Conservation (phyloP, 2,797 vertebrate species). For the Tauraco hartlaubi region DNA sequence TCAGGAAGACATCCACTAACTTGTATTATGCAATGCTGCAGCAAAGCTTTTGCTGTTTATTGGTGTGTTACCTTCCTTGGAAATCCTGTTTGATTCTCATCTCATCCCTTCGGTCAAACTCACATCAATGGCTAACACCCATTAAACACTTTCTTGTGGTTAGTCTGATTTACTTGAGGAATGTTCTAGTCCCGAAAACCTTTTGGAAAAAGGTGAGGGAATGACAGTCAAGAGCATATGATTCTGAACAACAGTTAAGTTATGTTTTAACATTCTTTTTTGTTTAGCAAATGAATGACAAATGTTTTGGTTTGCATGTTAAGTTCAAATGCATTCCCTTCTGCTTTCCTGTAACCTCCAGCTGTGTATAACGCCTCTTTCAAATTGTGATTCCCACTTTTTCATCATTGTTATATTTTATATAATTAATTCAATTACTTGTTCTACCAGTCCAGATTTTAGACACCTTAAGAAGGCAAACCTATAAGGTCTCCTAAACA, state of each 20-base stretch:
- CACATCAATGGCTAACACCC: neutral
- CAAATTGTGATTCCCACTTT: neutral
- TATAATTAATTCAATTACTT: neutral
- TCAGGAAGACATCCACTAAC: neutral
- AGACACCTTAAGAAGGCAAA: neutral
- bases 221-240: neutral
- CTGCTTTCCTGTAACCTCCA: neutral
- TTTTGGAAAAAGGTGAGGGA: neutral
- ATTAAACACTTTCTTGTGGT: neutral
- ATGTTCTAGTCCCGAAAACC: neutral
- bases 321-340: neutral
- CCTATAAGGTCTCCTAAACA: neutral
- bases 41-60: neutral
- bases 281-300: neutral
- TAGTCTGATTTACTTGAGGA: neutral
- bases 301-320: neutral
- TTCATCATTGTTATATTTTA: neutral
- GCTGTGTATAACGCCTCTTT: neutral
- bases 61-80: neutral
- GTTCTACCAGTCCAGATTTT: neutral
- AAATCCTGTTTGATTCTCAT: neutral
- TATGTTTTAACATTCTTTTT: neutral
- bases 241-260: neutral
- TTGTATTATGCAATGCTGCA: neutral
- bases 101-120: neutral